Base-by-base conservation (phyloP, 2,888 invertebrate species). In the Coecobrya sp. region DNA sequence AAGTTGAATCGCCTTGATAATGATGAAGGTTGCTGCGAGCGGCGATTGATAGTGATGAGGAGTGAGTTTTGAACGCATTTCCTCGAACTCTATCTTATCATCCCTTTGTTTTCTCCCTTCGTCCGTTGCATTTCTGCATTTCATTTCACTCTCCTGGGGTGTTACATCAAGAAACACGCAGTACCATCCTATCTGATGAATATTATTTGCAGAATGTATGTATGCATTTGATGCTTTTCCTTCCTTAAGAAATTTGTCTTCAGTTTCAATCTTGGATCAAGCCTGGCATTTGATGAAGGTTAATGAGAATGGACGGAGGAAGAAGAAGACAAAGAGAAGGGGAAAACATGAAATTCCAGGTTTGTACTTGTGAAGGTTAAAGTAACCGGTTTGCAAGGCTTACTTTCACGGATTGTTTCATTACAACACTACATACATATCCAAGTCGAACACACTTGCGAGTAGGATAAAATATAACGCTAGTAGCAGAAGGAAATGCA, bases 371-470 rank as follows among this genome's bases (percentile, higher is more conserved):
- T 89, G 92, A 92, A 92, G 92, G 92, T 89, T 92, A 79, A 65
- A 86, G 68, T 89, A 92, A 92, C 92, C 92, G 92, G 92, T 92
- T 92, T 92, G 82, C 42, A 92, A 89, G 89, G 89, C 68, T 92
- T 85, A 89, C 92, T 89, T 92, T 92, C 91, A 86, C 86, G 62
- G 86, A 62, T 45, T 62, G 25, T 52, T n/a, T n/a, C 25, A 65
- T 13, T 76, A 42, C 42, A 45, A 22, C 73, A 49, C 22, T 45
- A 36, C 42, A 68, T 45, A 73, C 42, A 73, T 16, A 22, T 19
- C 5, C 70, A 70, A 3, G 42, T 36, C 19, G 13, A 19, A n/a
- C 45, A 45, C 73, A n/a, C 73, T 76, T 19, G 45, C 19, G 49
- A 30, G 30, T 11, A 55, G n/a, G n/a, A n/a, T n/a, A n/a, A n/a